Base-by-base conservation (phyloP, 1,140 invertebrate genomes). In the Popillia japonica region DNA sequence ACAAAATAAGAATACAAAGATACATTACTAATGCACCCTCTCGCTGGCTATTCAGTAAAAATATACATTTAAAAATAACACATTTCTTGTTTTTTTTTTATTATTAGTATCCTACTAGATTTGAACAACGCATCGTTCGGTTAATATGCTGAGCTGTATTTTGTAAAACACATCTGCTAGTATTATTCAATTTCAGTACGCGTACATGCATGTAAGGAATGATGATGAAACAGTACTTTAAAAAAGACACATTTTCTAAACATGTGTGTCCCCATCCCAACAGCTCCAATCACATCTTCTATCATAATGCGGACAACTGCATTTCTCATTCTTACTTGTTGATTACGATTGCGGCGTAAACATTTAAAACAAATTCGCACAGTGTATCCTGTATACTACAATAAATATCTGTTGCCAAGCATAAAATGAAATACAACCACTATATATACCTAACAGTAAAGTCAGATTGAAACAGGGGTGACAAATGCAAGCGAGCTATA, bases 401-500 rank as follows among this genome's bases (percentile, higher is more conserved):
- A 48, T 48, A 48, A 48, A 48, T 48, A 48, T 48, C 44, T 14
- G 44, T n/a, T n/a, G n/a, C n/a, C n/a, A n/a, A 48, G 44, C 44
- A 48, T 48, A 48, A 48, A 48, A 48, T 48, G 17, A 48, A 48
- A 48, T 48, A 48, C 17, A 48, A 11, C 44, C 44, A 48, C 44
- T 48, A 48, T 48, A 48, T 48, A 10, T 48, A 76, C 59, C 55
- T 48, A 55, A 22, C 44, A 76, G 44, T 76, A 34, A 44, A 76
- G 75, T 48, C 75, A 76, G 75, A 76, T 76, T 76, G 75, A 48
- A 76, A 59, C 75, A 23, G 48, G 44, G 8, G 75, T 76, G 75
- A 76, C 75, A 76, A 76, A 76, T 76, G 75, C 75, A 76, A 76
- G 75, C 41, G 75, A 48, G 44, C 44, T n/a, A n/a, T 48, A 76